Percentiles rank a stretch among this genome's conserved stretches.
Evolutionary conservation across 2,113 vertebrate genomes (phyloP).

Genomic region (Pseudorectes ferrugineus): DNA sequence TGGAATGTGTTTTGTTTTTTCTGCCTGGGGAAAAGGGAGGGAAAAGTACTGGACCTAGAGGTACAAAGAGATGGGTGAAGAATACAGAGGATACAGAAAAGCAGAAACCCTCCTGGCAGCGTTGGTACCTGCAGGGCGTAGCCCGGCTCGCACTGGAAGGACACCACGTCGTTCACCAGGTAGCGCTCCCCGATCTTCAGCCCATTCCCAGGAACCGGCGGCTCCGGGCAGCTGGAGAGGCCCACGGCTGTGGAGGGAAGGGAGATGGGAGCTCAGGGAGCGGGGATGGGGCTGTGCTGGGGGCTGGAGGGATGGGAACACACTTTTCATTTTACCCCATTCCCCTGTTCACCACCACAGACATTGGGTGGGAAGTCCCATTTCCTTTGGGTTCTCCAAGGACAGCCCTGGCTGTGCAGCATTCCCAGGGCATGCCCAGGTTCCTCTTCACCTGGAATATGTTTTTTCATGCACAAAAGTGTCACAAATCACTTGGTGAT

Average conservation of each 20-base stretch:
- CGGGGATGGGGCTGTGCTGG: accelerated
- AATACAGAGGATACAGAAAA: accelerated
- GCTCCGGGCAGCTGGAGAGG: slow-evolving; percentile 92
- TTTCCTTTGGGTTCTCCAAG: not conserved
- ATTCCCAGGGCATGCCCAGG: not conserved
- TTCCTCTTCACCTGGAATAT: not conserved
- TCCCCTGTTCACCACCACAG: not conserved
- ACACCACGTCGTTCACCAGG: slow-evolving; percentile 94
- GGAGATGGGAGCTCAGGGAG: not conserved
- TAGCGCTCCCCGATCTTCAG: slow-evolving; percentile 90
- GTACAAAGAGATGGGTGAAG: accelerated
- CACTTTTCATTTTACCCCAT: accelerated
- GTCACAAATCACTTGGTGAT: not conserved
- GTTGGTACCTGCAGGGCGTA: slow-evolving; percentile 86
- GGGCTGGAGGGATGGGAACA: not conserved
- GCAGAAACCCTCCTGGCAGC: not conserved
- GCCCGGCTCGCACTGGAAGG: slow-evolving; percentile 95
- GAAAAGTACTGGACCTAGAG: no score
- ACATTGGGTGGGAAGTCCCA: accelerated
- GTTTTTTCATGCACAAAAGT: not conserved
- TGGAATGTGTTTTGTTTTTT: not conserved
- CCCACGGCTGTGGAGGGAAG: slow-evolving; percentile 82
- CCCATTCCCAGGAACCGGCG: slow-evolving; percentile 86
- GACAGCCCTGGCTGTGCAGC: accelerated
- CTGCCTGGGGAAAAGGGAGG: not conserved